These are phyloP conservation scores for Thaumatotibia leucotreta DNA, from an alignment of 1,140 invertebrate genomes.

Conservation along the genomic window DNA sequence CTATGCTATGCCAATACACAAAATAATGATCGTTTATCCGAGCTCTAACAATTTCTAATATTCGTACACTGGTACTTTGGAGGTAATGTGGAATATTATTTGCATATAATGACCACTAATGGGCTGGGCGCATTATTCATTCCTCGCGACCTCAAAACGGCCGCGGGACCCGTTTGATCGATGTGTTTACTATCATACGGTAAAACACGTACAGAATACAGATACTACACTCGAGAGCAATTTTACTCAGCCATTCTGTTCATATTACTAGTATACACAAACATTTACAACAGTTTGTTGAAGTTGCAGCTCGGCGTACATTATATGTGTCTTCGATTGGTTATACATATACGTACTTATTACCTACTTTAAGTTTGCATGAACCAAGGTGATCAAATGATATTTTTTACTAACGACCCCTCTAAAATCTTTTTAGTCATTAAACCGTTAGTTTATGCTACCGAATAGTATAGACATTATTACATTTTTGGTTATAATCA, in stretches of 20 bases:
- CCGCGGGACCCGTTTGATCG: constrained; percentile 56
- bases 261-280: not conserved
- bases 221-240: not conserved
- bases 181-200: constrained; percentile 27
- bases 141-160: constrained; percentile 61
- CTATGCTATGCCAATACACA: constrained; percentile 21
- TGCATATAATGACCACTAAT: constrained; percentile 74
- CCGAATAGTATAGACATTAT: too few relatives aligned
- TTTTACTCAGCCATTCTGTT: not conserved
- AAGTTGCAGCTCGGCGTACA: not conserved
- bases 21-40: not conserved
- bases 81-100: constrained; percentile 70
- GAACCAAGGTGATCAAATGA: too few relatives aligned
- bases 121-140: constrained; percentile 59
- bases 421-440: too few relatives aligned
- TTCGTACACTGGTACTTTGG: constrained; percentile 11
- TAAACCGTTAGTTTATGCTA: too few relatives aligned
- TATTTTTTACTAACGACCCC: too few relatives aligned
- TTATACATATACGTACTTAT: too few relatives aligned
- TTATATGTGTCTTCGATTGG: not conserved
- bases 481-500: too few relatives aligned
- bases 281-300: not conserved
- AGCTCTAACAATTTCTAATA: constrained; percentile 1
- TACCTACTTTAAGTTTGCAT: too few relatives aligned
- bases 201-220: constrained; percentile 31